Conservation (phyloP, 2,888 invertebrate genomes). For the Acanthoscelides obtectus region DNA sequence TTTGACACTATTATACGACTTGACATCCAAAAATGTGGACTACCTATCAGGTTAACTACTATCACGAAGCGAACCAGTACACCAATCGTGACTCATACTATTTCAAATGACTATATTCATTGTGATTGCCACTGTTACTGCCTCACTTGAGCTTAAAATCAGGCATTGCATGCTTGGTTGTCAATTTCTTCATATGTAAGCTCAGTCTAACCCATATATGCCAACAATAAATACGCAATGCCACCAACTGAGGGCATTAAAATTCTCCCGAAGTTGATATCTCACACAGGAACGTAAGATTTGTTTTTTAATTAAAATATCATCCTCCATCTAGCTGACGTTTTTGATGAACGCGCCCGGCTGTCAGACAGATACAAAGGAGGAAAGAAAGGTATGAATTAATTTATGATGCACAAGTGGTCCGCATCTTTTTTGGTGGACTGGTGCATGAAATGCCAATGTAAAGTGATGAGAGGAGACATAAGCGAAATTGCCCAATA, state of each 20-base stretch:
- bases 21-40: too few species aligned
- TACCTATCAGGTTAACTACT: too few species aligned
- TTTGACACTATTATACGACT: too few species aligned
- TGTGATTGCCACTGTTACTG: too few species aligned
- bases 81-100: too few species aligned
- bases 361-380: not conserved
- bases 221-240: not conserved
- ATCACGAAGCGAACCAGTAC: too few species aligned
- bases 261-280: conserved; percentile 29
- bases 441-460: not conserved
- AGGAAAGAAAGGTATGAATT: not conserved
- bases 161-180: too few species aligned
- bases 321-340: conserved; percentile 4
- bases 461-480: not conserved
- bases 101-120: too few species aligned
- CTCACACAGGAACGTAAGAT: conserved; percentile 28
- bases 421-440: not conserved
- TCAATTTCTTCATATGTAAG: too few species aligned
- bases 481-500: too few species aligned
- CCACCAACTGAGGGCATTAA: conserved; percentile 11
- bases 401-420: not conserved
- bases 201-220: not conserved
- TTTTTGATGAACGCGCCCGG: not conserved
- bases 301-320: conserved; percentile 33
- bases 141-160: too few species aligned